These are phyloP conservation scores for Cygnus buccinator DNA, from an alignment of 2,113 vertebrate genomes.

Conservation along the genomic window DNA sequence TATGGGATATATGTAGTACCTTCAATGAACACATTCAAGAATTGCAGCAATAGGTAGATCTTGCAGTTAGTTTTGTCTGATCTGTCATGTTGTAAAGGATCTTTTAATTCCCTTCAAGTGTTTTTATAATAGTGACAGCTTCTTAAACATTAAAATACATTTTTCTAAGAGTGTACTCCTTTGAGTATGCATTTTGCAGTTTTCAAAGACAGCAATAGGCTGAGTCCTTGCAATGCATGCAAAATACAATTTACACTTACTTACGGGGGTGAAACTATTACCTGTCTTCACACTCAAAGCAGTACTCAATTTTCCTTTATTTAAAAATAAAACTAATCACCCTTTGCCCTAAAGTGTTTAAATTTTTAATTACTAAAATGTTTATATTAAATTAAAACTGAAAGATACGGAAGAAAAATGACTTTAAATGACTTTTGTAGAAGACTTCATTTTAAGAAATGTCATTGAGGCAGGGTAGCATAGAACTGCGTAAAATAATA, in stretches of 20 bases:
- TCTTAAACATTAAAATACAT: not conserved
- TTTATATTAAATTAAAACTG: not conserved
- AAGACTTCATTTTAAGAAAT: not conserved
- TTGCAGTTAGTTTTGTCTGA: not conserved
- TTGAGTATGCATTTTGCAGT: not conserved
- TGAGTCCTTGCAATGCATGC: not conserved
- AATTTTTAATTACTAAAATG: not conserved
- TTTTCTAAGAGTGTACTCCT: not conserved
- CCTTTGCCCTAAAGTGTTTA: not conserved
- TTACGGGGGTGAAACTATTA: not conserved
- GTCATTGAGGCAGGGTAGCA: not conserved
- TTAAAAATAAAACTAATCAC: not conserved
- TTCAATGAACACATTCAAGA: not conserved
- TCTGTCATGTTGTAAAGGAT: not conserved
- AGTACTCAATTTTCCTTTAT: not conserved
- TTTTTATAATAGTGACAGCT: not conserved
- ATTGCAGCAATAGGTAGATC: not conserved
- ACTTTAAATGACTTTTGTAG: not conserved
- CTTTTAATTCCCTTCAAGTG: not conserved
- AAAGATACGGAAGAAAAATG: not conserved
- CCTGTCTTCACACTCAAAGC: not conserved
- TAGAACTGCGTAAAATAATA: not conserved
- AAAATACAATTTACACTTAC: not conserved
- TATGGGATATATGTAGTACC: not conserved
- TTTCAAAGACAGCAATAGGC: not conserved